Base-by-base conservation (phyloP, 2,113 vertebrate species). In the Columbina picui region DNA sequence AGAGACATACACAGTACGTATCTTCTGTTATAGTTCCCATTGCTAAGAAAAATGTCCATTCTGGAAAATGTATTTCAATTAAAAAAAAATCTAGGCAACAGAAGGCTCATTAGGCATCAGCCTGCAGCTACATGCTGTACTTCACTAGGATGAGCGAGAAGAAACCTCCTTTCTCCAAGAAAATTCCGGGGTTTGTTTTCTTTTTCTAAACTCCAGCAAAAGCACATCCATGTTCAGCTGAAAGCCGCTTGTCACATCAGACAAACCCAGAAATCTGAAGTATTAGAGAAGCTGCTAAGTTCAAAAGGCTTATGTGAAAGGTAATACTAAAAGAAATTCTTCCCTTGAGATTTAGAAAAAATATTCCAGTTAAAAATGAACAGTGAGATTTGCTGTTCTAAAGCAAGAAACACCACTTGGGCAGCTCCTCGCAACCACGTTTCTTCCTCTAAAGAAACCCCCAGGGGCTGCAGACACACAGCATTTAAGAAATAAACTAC, bases 1-100 rank as follows among this genome's bases (percentile, higher is more conserved):
- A 45, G 50, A 85, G 52, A 82, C 50, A 64, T 0, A 2, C 6
- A 23, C 23, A 50, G 67, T 4, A 56, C 9, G 2, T 1, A 0
- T 20, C 29, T 53, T 63, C 49, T 26, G n/a, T n/a, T 61, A 30
- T 1, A 43, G 41, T 5, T 73, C 30, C 52, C 27, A 39, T 1
- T 30, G 56, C 59, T 70, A 70, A 63, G n/a, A 88, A 82, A 82
- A 78, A 76, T 30, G 18, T 7, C 23, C n/a, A 7, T 32, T 74
- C 78, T 65, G 38, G 79, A 82, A 90, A 83, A 78, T 21, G 16
- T 1, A 92, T 3, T 79, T 34, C 20, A 76, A 38, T 3, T 45
- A 15, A 45, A 64, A 32, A 22, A 23, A 74, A 65, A 77, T 6
- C 61, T 68, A 29, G 47, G 67, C 50, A 63, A 59, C 4, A 1